phyloP scores from a whole-genome alignment of 30 jellyfish, hydroid and myxozoan species.

The Cassiopea xamachana region DNA sequence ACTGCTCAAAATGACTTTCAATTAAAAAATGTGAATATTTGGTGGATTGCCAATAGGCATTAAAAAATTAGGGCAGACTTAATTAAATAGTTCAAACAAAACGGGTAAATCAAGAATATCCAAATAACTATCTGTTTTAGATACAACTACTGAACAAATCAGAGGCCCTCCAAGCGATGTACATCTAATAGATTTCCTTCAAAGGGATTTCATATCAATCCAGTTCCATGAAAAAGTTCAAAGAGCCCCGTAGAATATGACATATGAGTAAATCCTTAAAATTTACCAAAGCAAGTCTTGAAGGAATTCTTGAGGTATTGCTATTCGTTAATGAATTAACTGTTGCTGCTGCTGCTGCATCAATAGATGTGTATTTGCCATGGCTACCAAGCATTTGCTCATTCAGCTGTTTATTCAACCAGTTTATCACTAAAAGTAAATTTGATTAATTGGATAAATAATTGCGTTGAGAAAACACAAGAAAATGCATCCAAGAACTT shows the following conservation, averaged over 20 bases:
- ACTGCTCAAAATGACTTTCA: too few relatives aligned
- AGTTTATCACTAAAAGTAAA: constrained; percentile 70
- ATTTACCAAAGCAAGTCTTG: constrained; percentile 47
- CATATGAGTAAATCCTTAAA: neutral
- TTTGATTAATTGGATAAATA: neutral
- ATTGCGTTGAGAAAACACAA: neutral
- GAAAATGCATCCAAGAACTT: too few relatives aligned
- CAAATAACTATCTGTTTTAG: too few relatives aligned
- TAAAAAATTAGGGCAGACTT: too few relatives aligned
- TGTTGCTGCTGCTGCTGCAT: constrained; percentile 30
- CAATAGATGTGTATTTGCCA: neutral
- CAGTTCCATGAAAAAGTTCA: neutral
- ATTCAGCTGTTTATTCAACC: constrained; percentile 90
- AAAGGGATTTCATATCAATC: too few relatives aligned
- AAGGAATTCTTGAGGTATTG: constrained; percentile 20
- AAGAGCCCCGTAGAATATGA: neutral
- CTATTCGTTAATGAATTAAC: neutral
- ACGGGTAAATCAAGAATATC: too few relatives aligned
- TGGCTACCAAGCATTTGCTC: constrained; percentile 67
- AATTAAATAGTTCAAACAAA: too few relatives aligned
- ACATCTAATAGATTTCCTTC: too few relatives aligned
- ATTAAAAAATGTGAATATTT: too few relatives aligned
- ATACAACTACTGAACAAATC: too few relatives aligned
- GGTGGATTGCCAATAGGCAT: too few relatives aligned
- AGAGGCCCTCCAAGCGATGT: too few relatives aligned